Evolutionary conservation across 2,797 vertebrate species (phyloP).

Genomic region (Pseudochirops cupreus): DNA sequence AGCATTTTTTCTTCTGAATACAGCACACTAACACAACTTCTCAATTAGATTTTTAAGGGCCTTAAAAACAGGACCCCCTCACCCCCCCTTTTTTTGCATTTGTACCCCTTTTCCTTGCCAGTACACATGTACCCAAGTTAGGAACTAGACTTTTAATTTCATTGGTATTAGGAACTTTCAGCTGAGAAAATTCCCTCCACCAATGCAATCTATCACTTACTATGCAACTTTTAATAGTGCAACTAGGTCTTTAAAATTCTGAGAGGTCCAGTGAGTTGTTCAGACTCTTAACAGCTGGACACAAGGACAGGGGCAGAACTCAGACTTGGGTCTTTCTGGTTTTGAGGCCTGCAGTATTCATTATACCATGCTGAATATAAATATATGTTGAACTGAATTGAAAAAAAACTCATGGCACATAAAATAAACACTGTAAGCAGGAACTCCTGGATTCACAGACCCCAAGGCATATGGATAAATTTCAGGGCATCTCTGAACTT

Average conservation of each 20-base stretch:
- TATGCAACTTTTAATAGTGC: background rate
- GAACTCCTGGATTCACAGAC: background rate
- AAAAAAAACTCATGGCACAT: background rate
- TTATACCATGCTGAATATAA: background rate
- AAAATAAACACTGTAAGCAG: background rate
- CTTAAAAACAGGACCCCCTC: background rate
- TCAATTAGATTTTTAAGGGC: background rate
- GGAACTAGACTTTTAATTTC: background rate
- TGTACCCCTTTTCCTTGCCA: background rate
- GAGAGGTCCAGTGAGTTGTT: background rate
- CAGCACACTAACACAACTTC: background rate
- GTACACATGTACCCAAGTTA: background rate
- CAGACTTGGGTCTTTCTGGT: background rate
- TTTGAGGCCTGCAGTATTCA: background rate
- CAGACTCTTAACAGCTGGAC: background rate
- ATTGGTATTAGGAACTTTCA: background rate
- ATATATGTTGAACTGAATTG: too few relatives aligned
- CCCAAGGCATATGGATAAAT: too few relatives aligned
- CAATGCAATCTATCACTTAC: background rate
- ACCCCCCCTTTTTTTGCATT: background rate
- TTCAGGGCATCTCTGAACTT: background rate
- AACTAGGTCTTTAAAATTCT: background rate
- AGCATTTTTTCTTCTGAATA: background rate
- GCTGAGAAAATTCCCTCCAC: background rate
- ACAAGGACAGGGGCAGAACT: background rate